Percentiles rank a stretch among this genome's conserved stretches.
Evolutionary conservation across 92 coral and sea anemone genomes (phyloP).

Genomic region (Epizoanthus rinbou): DNA sequence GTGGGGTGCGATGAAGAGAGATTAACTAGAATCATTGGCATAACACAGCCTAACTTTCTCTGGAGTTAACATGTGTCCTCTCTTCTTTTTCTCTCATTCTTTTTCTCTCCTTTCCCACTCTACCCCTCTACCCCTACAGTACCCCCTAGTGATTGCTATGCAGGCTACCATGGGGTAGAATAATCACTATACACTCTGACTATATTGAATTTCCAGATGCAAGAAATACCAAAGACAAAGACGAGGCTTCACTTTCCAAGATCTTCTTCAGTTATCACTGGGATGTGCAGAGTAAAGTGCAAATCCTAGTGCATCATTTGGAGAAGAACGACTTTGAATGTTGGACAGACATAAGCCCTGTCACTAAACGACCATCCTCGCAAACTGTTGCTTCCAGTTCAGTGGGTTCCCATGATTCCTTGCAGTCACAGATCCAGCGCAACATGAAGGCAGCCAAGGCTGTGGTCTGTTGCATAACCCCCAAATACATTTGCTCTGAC

Average conservation of each 20-base stretch:
- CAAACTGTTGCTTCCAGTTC: conserved; percentile 19
- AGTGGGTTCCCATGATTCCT: conserved; percentile 47
- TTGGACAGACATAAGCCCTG: conserved; percentile 74
- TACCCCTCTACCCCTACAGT: too few relatives aligned
- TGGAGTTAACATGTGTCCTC: too few relatives aligned
- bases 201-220: not conserved
- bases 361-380: conserved; percentile 59
- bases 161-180: too few relatives aligned
- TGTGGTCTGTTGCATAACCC: conserved; percentile 89
- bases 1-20: too few relatives aligned
- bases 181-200: too few relatives aligned
- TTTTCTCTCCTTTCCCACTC: too few relatives aligned
- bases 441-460: conserved; percentile 76
- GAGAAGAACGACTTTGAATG: conserved; percentile 85
- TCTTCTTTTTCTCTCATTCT: too few relatives aligned
- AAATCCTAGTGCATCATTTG: conserved; percentile 66
- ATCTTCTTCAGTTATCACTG: conserved; percentile 93
- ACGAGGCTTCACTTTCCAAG: conserved; percentile 60
- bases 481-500: conserved; percentile 86
- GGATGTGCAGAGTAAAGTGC: conserved; percentile 91
- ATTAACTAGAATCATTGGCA: too few relatives aligned
- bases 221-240: conserved; percentile 5
- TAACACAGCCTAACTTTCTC: too few relatives aligned
- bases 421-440: conserved; percentile 76
- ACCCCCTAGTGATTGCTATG: too few relatives aligned